Percentiles rank a stretch among this genome's conserved stretches.
These are phyloP conservation scores for Strongylocentrotus purpuratus DNA, from an alignment of 35 echinoderm and acorn worm species.

Conservation along the genomic window DNA sequence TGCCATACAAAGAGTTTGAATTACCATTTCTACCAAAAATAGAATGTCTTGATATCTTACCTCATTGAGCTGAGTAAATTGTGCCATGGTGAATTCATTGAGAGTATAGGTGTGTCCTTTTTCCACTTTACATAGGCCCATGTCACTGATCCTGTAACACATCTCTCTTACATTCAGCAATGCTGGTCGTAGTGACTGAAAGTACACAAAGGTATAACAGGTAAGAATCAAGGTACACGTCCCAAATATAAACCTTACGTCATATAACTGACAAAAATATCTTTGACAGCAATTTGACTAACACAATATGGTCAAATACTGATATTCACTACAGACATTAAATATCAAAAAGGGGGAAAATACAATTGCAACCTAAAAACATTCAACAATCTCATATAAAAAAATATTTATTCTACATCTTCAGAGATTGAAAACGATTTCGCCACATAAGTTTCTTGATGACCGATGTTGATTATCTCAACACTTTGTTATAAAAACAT, in stretches of 20 bases:
- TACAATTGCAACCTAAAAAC: not conserved
- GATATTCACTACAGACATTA: not conserved
- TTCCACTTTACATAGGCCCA: constrained; percentile 96
- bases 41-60: constrained; percentile 49
- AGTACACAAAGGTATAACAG: not conserved
- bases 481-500: no score
- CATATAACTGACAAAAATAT: not conserved
- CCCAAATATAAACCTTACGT: not conserved
- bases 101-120: constrained; percentile 93
- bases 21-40: not conserved
- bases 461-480: no score
- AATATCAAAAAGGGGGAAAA: not conserved
- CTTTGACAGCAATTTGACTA: not conserved
- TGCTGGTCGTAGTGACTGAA: constrained; percentile 90
- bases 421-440: not conserved
- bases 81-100: constrained; percentile 78
- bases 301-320: not conserved
- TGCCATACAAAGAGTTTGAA: not conserved
- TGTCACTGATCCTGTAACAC: constrained; percentile 99
- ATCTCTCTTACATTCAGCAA: constrained; percentile 96
- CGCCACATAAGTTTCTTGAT: no score
- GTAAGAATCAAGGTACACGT: not conserved
- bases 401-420: not conserved
- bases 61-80: constrained; percentile 98
- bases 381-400: not conserved